phyloP scores from a whole-genome alignment of 2,888 invertebrate species.

The Pterostichus madidus region DNA sequence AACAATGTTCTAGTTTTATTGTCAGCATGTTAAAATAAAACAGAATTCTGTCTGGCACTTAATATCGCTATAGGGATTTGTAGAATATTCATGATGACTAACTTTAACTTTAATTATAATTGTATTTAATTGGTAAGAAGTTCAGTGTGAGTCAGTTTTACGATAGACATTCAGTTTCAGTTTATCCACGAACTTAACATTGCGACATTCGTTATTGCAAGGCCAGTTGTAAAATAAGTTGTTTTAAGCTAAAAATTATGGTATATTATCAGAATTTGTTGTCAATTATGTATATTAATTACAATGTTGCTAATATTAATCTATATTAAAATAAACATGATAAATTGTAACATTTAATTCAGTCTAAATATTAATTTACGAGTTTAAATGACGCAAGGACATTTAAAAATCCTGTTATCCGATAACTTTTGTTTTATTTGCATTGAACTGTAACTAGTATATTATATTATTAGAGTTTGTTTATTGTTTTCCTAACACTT shows the following conservation, averaged over 20 bases:
- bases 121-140: too few species aligned
- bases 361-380: neutral
- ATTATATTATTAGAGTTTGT: neutral
- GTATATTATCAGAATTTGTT: conserved; percentile 1
- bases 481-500: neutral
- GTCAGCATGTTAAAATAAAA: too few species aligned
- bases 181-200: conserved; percentile 48
- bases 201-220: conserved; percentile 11
- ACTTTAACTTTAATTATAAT: too few species aligned
- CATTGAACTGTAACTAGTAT: neutral
- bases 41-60: too few species aligned
- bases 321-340: conserved; percentile 2
- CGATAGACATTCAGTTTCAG: conserved; percentile 22
- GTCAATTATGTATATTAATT: conserved; percentile 28
- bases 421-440: neutral
- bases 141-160: conserved; percentile 28
- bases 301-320: conserved; percentile 32
- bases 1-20: too few species aligned
- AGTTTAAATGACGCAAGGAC: neutral
- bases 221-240: conserved; percentile 34
- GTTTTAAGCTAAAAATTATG: conserved; percentile 10
- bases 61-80: too few species aligned
- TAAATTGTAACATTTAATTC: conserved; percentile 15
- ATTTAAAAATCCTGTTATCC: neutral
- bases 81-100: too few species aligned